phyloP scores from a whole-genome alignment of 1,140 invertebrate species.

The Ceratosolen solmsi region DNA sequence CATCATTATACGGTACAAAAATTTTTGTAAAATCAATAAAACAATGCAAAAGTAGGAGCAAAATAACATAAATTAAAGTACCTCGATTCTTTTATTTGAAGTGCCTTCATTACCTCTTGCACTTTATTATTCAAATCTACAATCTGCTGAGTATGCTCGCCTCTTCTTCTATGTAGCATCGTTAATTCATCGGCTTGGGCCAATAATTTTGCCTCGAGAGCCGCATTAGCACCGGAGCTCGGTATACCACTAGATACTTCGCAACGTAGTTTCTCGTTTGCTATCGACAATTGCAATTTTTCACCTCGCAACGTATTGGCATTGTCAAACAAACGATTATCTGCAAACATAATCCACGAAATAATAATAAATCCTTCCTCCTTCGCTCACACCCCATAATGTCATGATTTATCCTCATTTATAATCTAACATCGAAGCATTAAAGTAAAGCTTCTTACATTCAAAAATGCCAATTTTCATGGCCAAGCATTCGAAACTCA shows the following conservation, averaged over 20 bases:
- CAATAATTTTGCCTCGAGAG: conserved; percentile 88
- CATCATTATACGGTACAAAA: conserved; percentile 22
- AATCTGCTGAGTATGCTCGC: conserved; percentile 94
- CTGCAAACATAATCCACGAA: conserved; percentile 75
- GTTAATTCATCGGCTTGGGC: conserved; percentile 93
- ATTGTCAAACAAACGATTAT: conserved; percentile 90
- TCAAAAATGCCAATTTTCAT: not conserved
- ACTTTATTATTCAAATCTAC: conserved; percentile 90
- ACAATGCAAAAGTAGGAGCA: conserved; percentile 29
- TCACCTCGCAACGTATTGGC: conserved; percentile 84
- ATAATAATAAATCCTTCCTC: not conserved
- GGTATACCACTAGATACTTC: conserved; percentile 72
- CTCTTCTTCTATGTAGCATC: conserved; percentile 88
- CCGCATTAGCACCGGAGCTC: conserved; percentile 67
- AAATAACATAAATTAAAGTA: conserved; percentile 64
- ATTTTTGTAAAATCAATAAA: not conserved
- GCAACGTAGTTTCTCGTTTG: conserved; percentile 85
- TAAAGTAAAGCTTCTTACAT: not conserved
- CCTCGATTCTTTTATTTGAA: conserved; percentile 83
- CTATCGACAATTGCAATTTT: conserved; percentile 87
- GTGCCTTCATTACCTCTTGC: conserved; percentile 87
- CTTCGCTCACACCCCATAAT: not conserved
- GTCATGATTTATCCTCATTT: not conserved
- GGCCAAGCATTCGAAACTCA: not conserved
- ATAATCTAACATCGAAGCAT: not conserved